Evolutionary conservation across 2,888 invertebrate genomes (phyloP).

Genomic region (Drosophila fulvimacula): DNA sequence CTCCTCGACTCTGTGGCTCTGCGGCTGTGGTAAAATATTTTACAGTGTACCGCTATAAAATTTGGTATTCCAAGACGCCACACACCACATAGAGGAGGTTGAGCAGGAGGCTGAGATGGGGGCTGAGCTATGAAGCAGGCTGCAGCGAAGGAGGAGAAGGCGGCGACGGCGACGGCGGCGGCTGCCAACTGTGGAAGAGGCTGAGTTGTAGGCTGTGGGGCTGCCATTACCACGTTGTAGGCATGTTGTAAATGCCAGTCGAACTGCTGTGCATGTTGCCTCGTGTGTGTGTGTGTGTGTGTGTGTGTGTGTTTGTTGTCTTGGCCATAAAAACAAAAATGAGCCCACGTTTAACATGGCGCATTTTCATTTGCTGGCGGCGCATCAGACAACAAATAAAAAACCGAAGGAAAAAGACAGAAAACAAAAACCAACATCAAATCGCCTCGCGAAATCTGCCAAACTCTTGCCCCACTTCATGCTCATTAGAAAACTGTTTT

Average conservation of each 20-base stretch:
- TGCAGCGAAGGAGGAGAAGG: background rate
- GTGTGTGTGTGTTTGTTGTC: conserved; percentile 47
- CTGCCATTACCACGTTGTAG: conserved; percentile 79
- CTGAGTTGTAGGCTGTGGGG: conserved; percentile 49
- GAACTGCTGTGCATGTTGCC: conserved; percentile 67
- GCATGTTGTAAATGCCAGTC: conserved; percentile 78
- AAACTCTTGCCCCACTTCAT: conserved; percentile 18
- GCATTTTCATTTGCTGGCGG: conserved; percentile 65
- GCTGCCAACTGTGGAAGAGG: conserved; percentile 7
- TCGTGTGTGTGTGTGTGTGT: conserved; percentile 19
- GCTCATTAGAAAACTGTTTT: conserved; percentile 31
- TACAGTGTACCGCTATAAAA: conserved; percentile 79
- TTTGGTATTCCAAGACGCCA: conserved; percentile 75
- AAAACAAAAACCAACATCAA: conserved; percentile 35
- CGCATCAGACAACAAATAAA: conserved; percentile 61
- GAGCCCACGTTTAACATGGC: conserved; percentile 79
- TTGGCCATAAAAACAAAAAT: conserved; percentile 75
- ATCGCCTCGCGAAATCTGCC: conserved; percentile 35
- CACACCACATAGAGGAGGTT: conserved; percentile 33
- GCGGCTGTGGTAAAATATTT: conserved; percentile 60
- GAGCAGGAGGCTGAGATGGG: background rate
- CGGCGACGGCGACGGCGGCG: background rate
- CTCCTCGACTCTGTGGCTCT: conserved; percentile 1
- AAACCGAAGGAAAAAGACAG: conserved; percentile 2
- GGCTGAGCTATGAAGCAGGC: background rate